Percentiles rank a stretch among this genome's conserved stretches.
Conservation (phyloP, 1,140 invertebrate genomes). For the Drosophila subpulchrella region DNA sequence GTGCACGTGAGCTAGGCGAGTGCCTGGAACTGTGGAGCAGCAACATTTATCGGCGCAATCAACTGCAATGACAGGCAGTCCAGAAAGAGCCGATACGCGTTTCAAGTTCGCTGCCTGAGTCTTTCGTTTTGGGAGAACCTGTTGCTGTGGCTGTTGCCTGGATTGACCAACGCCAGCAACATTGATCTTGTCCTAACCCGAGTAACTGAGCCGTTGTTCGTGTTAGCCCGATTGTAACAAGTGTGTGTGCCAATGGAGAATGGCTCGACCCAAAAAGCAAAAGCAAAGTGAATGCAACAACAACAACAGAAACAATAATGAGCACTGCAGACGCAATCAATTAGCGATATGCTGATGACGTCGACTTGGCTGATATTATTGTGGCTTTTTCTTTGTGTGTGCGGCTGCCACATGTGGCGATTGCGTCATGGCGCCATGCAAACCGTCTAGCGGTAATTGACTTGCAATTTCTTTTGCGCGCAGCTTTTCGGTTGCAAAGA, state of each 20-base stretch:
- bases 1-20: constrained; percentile 13
- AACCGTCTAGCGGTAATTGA: constrained; percentile 76
- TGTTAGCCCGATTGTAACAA: neutral
- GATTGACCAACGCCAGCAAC: constrained; percentile 60
- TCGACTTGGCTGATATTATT: constrained; percentile 14
- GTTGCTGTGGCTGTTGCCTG: constrained; percentile 30
- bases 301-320: constrained; percentile 9
- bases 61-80: constrained; percentile 55
- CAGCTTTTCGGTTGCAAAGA: constrained; percentile 75
- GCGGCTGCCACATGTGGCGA: constrained; percentile 71
- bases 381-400: constrained; percentile 16
- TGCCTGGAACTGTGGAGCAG: constrained; percentile 23
- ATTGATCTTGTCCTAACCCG: constrained; percentile 77
- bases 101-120: constrained; percentile 79
- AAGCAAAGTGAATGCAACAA: constrained; percentile 70
- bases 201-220: constrained; percentile 17
- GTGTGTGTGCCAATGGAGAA: constrained; percentile 63
- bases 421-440: constrained; percentile 78
- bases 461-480: constrained; percentile 79
- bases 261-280: constrained; percentile 68
- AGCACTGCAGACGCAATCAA: constrained; percentile 68
- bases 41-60: constrained; percentile 42
- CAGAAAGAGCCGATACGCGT: constrained; percentile 28
- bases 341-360: constrained; percentile 72
- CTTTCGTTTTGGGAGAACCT: constrained; percentile 74